Evolutionary conservation across 2,888 invertebrate genomes (phyloP).

Genomic region (Xanthia icteritia): DNA sequence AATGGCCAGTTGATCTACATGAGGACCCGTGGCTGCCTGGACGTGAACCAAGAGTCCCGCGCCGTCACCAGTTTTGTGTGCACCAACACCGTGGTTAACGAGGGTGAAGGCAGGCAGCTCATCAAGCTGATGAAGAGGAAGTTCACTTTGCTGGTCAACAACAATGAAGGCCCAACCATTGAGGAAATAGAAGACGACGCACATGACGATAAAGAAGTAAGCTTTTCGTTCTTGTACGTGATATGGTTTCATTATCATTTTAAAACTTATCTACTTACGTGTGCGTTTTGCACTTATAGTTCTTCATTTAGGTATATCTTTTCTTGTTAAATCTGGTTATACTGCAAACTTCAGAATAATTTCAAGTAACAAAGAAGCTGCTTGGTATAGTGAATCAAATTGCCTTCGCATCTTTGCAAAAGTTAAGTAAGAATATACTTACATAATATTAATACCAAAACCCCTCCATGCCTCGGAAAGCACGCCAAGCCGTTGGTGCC

Average conservation of each 20-base stretch:
- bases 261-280: too few relatives aligned
- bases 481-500: too few relatives aligned
- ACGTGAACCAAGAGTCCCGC: constrained; percentile 93
- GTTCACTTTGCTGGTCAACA: constrained; percentile 90
- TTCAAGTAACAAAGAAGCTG: background rate
- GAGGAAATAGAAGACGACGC: constrained; percentile 67
- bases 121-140: constrained; percentile 94
- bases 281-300: background rate
- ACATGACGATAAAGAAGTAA: constrained; percentile 35
- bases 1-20: constrained; percentile 95
- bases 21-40: constrained; percentile 94
- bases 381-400: background rate
- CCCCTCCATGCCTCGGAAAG: too few relatives aligned
- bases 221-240: constrained; percentile 1
- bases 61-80: constrained; percentile 95
- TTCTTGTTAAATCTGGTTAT: background rate
- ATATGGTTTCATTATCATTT: constrained; percentile 5
- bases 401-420: background rate
- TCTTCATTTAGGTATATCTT: too few relatives aligned
- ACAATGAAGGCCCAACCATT: constrained; percentile 57
- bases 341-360: background rate
- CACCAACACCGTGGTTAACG: constrained; percentile 94
- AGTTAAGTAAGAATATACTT: background rate
- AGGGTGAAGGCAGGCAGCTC: constrained; percentile 92
- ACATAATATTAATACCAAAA: background rate